Evolutionary conservation across 2,797 vertebrate species (phyloP), one percentile per base, ranked within the genome.

Genomic region (Pangasius larnaudii): DNA sequence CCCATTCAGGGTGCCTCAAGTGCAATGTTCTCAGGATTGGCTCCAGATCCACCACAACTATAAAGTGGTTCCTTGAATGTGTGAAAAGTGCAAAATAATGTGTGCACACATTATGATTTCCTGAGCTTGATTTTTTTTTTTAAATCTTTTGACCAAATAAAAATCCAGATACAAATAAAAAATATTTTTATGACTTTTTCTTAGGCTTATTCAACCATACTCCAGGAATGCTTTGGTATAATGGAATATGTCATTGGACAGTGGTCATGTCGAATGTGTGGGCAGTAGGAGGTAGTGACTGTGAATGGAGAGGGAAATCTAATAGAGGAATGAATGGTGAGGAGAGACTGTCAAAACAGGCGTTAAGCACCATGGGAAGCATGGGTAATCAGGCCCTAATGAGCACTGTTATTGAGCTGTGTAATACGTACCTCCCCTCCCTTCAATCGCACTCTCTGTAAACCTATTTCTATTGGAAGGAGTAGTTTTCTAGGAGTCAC

Each of bases 191-290:
- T 53, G n/a, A 2, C 87, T 91, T 87, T 85, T 92, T 39, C 79
- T 87, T 46, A 13, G 1, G 42, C 2, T 49, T 86, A 63, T 75
- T 91, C 85, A 87, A 65, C 79, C 85, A 86, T 84, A 59, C 36
- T 87, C 51, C 59, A 85, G 56, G 86, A 90, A 91, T 84, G 78
- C 85, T 90, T 89, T 89, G 61, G 78, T 85, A 85, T 74, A 61
- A 89, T 77, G n/a, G 36, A 90, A 90, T 86, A 84, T 33, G 39
- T 90, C 85, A 83, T 39, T 33, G 46, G 46, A 33, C 79, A 86
- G 33, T 80, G 53, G 78, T 86, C 75, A 81, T 87, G 88, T 86
- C 27, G n/a, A 63, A 78, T 88, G 51, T 61, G 59, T 61, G 16
- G 69, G 59, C 85, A 88, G 14, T 72, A 56, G 56, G 71, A 42